phyloP scores from a whole-genome alignment of 2,888 invertebrate genomes.

The Lasioglossum marginatum region DNA sequence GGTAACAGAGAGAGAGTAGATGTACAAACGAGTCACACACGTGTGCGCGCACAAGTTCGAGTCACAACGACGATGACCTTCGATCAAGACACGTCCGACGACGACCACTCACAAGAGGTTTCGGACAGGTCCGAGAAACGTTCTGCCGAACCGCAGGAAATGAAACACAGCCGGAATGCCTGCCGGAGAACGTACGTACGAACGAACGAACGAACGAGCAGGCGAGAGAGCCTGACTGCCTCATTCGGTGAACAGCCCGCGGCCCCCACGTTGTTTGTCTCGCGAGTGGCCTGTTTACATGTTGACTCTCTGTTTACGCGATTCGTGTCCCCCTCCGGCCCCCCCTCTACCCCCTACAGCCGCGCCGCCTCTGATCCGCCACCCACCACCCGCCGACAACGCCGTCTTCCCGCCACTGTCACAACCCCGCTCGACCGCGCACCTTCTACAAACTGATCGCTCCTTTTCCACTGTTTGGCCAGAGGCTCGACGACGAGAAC shows the following conservation, averaged over 20 bases:
- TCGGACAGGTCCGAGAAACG: slow-evolving; percentile 42
- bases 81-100: not conserved
- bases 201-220: slow-evolving; percentile 60
- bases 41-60: not conserved
- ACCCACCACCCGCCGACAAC: slow-evolving; percentile 52
- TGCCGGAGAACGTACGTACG: slow-evolving; percentile 52
- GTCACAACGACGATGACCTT: not conserved
- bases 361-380: slow-evolving; percentile 50
- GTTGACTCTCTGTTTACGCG: slow-evolving; percentile 85
- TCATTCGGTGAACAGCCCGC: slow-evolving; percentile 81
- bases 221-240: slow-evolving; percentile 68
- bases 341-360: slow-evolving; percentile 40
- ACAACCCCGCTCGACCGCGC: slow-evolving; percentile 46
- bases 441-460: slow-evolving; percentile 31
- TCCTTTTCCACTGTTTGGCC: slow-evolving; percentile 39
- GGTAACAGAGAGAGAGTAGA: not conserved
- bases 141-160: slow-evolving; percentile 16
- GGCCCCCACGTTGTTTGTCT: slow-evolving; percentile 85
- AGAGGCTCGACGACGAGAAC: not conserved
- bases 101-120: not conserved
- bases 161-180: slow-evolving; percentile 50
- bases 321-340: slow-evolving; percentile 74
- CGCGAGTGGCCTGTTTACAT: slow-evolving; percentile 85
- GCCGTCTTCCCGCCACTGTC: slow-evolving; percentile 54
- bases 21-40: not conserved